phyloP scores from a whole-genome alignment of 2,888 invertebrate genomes.

The Arge pagana region DNA sequence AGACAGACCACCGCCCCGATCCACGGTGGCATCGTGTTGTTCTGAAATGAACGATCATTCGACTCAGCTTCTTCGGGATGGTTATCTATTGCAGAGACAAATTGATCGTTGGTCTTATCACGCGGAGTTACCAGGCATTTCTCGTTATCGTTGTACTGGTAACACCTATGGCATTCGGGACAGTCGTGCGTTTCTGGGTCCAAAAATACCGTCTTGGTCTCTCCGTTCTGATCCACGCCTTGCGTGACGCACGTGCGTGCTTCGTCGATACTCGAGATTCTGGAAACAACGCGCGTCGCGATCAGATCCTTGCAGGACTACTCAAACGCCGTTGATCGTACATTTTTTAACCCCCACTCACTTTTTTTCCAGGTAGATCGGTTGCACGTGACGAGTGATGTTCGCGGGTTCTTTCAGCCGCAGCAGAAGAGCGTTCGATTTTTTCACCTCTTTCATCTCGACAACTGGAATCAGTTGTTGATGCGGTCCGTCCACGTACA shows the following conservation, averaged over 20 bases:
- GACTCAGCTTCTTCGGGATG: constrained; percentile 14
- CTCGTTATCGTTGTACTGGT: constrained; percentile 50
- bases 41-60: constrained; percentile 5
- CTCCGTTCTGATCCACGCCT: constrained; percentile 62
- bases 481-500: constrained; percentile 66
- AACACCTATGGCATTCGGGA: constrained; percentile 63
- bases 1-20: constrained; percentile 73
- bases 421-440: constrained; percentile 67
- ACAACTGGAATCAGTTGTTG: constrained; percentile 72
- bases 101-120: background rate
- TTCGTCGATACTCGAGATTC: constrained; percentile 38
- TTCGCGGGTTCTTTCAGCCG: constrained; percentile 65
- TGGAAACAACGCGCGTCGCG: constrained; percentile 34
- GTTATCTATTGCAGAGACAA: constrained; percentile 2
- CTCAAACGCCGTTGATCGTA: too few relatives aligned
- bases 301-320: too few relatives aligned
- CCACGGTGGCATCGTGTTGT: constrained; percentile 58
- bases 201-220: constrained; percentile 61
- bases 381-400: constrained; percentile 69
- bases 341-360: constrained; percentile 59
- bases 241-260: constrained; percentile 67
- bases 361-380: constrained; percentile 63
- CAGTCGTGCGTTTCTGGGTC: constrained; percentile 62
- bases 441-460: constrained; percentile 63
- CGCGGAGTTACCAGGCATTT: constrained; percentile 55